Base-by-base conservation (phyloP, 2,113 vertebrate species). In the Petaurus breviceps region DNA sequence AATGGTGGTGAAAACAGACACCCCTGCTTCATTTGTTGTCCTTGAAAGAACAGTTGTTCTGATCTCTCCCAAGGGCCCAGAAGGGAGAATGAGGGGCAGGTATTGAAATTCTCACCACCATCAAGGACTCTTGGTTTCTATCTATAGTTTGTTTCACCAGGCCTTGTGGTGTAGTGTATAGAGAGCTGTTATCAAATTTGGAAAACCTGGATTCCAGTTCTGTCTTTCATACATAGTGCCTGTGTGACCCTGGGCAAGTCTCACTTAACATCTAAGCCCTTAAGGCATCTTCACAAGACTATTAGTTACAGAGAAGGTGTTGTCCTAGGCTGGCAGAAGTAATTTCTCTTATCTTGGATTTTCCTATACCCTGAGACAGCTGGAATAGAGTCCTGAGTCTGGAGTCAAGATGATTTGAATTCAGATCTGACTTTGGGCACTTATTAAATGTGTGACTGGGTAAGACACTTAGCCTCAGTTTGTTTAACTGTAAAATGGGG, bases 1-100 rank as follows among this genome's bases (percentile, higher is more conserved):
- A 0, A 0, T 9, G 8, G 8, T 1, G 16, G 16, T 12, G 52
- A 92, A 31, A 26, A 47, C 0, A 0, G 3, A 11, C 49, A 1
- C 0, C 3, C 68, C 37, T 3, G 14, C 51, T 26, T 12, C 31
- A 51, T 61, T 51, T 84, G 9, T 26, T 52, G 37, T 93, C 84
- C 57, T 68, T 11, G 7, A 37, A 50, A 31, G 43, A 47, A n/a
- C 3, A 54, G 1, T 96, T 90, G 52, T 22, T 8, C 23, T 92
- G 24, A 11, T 46, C 12, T 89, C 12, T 96, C 14, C 54, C 10
- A n/a, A 47, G 8, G 31, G 23, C 8, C 3, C 57, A 52, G 92
- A 28, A 68, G 22, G 43, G 89, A 52, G 52, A 43, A 19, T 47
- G 90, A 91, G n/a, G 46, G 6, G 52, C 49, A 55, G 1, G 1